Conservation (phyloP, 1,140 invertebrate genomes). For the Drosophila virilis region DNA sequence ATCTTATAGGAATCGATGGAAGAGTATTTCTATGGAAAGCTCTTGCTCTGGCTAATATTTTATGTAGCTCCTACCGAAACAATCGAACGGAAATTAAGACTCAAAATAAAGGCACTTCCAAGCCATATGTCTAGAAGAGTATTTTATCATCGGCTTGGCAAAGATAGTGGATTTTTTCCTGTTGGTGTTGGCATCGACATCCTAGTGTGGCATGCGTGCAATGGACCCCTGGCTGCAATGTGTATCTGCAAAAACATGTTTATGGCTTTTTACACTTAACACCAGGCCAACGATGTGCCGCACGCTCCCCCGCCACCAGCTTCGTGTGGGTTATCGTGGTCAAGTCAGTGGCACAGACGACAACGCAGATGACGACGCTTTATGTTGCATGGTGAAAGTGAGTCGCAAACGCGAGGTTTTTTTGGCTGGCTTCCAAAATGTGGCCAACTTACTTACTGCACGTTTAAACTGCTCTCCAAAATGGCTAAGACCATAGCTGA, state of each 20-base stretch:
- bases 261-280: constrained; percentile 36
- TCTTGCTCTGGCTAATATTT: no score
- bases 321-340: constrained; percentile 20
- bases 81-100: no score
- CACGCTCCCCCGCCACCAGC: background rate
- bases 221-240: constrained; percentile 21
- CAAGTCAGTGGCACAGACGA: constrained; percentile 20
- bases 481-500: background rate
- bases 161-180: background rate
- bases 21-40: no score
- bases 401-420: background rate
- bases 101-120: no score
- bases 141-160: no score
- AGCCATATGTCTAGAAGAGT: no score
- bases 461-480: background rate
- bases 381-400: constrained; percentile 32
- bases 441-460: constrained; percentile 16
- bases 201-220: constrained; percentile 41
- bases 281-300: constrained; percentile 12
- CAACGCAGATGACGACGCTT: background rate
- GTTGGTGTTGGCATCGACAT: constrained; percentile 35
- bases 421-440: background rate
- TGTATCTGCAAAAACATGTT: constrained; percentile 39
- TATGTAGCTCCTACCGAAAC: no score
- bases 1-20: no score